Evolutionary conservation across 2,113 vertebrate species (phyloP).

Genomic region (Pedionomus torquatus): DNA sequence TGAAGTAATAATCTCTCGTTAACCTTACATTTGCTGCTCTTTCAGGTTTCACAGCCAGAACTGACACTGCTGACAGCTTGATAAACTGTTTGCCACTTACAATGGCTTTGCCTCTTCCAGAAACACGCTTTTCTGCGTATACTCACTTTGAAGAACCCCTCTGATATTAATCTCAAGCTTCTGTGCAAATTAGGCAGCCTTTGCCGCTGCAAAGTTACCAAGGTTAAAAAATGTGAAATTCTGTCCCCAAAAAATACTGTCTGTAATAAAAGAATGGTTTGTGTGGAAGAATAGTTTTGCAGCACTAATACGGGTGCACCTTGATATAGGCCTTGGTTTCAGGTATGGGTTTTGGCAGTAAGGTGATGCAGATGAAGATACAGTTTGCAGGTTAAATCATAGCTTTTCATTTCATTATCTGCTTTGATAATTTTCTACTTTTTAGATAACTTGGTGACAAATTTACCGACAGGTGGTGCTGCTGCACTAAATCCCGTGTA

Average conservation of each 20-base stretch:
- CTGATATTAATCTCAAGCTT: background rate
- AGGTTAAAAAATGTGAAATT: background rate
- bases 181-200: background rate
- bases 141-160: background rate
- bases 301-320: accelerated
- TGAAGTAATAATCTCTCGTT: constrained; percentile 44
- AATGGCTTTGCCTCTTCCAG: constrained; percentile 44
- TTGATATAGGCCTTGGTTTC: background rate
- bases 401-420: background rate
- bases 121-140: background rate
- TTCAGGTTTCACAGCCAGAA: constrained; percentile 26
- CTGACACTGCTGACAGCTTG: constrained; percentile 47
- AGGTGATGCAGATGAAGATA: background rate
- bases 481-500: background rate
- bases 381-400: background rate
- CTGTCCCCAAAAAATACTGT: background rate
- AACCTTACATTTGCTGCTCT: constrained; percentile 64
- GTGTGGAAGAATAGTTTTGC: background rate
- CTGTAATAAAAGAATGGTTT: background rate
- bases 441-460: background rate
- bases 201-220: background rate
- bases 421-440: background rate
- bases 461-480: constrained; percentile 39
- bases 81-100: constrained; percentile 38
- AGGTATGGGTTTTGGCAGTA: background rate